Evolutionary conservation across 1,140 invertebrate genomes (phyloP), one percentile per base, ranked within the genome.

Genomic region (Sweltsa coloradensis): DNA sequence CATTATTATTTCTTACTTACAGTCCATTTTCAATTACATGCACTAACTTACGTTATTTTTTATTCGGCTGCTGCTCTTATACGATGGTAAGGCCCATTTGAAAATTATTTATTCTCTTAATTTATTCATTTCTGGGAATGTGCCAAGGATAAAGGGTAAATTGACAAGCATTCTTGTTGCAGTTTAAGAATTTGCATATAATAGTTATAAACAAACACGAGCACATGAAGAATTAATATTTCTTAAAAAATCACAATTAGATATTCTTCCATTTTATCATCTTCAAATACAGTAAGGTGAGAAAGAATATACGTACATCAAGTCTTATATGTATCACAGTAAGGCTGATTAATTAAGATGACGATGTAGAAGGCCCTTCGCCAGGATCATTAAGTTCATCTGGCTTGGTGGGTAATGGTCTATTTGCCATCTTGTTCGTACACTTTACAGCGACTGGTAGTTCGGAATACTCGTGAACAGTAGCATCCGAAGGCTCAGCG

Each of bases 401-500:
- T 5, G 81, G 80, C 61, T 81, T 81, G 24, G 72, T 74, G 1
- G 80, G 80, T 23, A 83, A 61, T 2, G 81, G 81, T 49, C 80
- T 68, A 50, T 79, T 77, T 18, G 75, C 70, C 74, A 80, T 78
- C 55, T 71, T 76, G 6, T 63, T 39, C 64, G 58, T 46, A 61
- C 66, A 29, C 65, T 65, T 29, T 62, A 60, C 24, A 34, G 49
- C 18, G 45, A 69, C 71, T 22, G 72, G 67, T 42, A 83, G 66
- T 61, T 85, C 81, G 1, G 81, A 78, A 59, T 86, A 86, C 22
- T 84, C 62, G 63, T 85, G 81, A 1, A 78, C 65, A 14, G n/a
- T 34, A 16, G 50, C 39, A 34, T 51, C 50, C 22, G 46, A 29
- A 1, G 81, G 79, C 54, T 84, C 79, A 16, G 80, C 77, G 61